Evolutionary conservation across 2,797 vertebrate genomes (phyloP), one percentile per base, ranked within the genome.

Genomic region (Pseudomugil tenellus): DNA sequence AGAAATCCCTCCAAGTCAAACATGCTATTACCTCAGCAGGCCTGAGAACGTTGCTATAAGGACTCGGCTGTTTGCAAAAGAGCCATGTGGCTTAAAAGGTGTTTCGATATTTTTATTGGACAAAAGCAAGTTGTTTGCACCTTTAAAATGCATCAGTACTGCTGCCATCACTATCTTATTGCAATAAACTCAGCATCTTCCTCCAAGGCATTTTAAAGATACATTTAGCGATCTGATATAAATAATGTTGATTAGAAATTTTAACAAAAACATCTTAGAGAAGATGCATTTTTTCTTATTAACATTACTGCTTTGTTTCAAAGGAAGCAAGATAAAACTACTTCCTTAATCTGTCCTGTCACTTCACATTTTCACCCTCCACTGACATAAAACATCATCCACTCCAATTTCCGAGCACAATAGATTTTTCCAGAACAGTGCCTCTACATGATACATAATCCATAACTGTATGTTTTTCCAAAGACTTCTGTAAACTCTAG

Each of bases 1-100:
- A 61, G 69, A 61, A 62, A 43, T 39, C 16, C 48, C 32, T 80
- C 79, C 72, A 77, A 85, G 37, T 10, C 32, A 85, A 84, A 82
- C 72, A 76, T 19, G 35, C 34, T 58, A 26, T 84, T 71, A 63
- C 34, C 32, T 54, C 49, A 41, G 23, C n/a, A 19, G 8, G 69
- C 48, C 29, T 80, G 65, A 74, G 72, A 80, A 61, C 59, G 62
- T 58, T 58, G 26, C 70, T 67, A 58, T 28, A 66, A 46, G 58
- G 29, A 55, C 11, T 67, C 62, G 41, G 41, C 11, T 51, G 56
- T 21, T 57, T 32, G 16, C n/a, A 49, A 70, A 77, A 56, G n/a
- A 52, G 2, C 41, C 43, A 4, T 64, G 17, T 53, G 28, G 28
- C 37, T 58, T 39, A 63, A 53, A 21, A 39, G 21, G 1, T 54